A percentile compares a stretch with the other conserved stretches of the same genome.
These are phyloP conservation scores for Noctuana brunneofusca DNA, from an alignment of 2,888 invertebrate species.

Conservation along the genomic window DNA sequence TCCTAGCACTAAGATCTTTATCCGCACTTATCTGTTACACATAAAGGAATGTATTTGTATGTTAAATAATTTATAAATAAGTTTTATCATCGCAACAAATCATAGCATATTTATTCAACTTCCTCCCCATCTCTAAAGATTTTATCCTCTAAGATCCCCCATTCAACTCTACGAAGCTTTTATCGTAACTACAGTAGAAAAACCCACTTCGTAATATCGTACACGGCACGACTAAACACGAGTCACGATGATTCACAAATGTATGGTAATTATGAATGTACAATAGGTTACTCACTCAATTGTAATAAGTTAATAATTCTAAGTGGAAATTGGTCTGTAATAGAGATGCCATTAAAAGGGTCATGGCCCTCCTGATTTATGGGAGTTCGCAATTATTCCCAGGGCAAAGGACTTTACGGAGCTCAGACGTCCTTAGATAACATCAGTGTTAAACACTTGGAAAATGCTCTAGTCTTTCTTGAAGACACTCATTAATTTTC, in stretches of 20 bases:
- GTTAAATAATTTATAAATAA: not conserved
- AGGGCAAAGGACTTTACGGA: conserved; percentile 4
- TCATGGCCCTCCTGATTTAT: conserved; percentile 30
- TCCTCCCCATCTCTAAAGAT: conserved; percentile 13
- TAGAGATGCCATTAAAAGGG: conserved; percentile 28
- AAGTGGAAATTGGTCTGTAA: conserved; percentile 26
- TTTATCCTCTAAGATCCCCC: conserved; percentile 13
- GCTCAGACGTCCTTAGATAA: conserved; percentile 8
- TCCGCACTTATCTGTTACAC: too few relatives aligned
- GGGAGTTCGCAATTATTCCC: conserved; percentile 27
- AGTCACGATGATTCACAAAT: conserved; percentile 29
- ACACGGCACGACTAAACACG: not conserved
- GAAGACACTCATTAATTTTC: not conserved
- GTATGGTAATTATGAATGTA: conserved; percentile 26
- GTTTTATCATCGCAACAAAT: not conserved
- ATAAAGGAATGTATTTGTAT: not conserved
- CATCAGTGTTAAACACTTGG: conserved; percentile 12
- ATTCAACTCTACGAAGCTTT: conserved; percentile 10
- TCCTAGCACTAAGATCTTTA: too few relatives aligned
- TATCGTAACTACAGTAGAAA: conserved; percentile 18
- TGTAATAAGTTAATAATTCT: conserved; percentile 27
- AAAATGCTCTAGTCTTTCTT: not conserved
- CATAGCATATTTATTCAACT: conserved; percentile 10
- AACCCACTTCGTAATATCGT: conserved; percentile 19
- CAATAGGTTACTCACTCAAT: conserved; percentile 31